These are phyloP conservation scores for Drosophila kurseongensis DNA, from an alignment of 1,140 invertebrate species.

Conservation along the genomic window DNA sequence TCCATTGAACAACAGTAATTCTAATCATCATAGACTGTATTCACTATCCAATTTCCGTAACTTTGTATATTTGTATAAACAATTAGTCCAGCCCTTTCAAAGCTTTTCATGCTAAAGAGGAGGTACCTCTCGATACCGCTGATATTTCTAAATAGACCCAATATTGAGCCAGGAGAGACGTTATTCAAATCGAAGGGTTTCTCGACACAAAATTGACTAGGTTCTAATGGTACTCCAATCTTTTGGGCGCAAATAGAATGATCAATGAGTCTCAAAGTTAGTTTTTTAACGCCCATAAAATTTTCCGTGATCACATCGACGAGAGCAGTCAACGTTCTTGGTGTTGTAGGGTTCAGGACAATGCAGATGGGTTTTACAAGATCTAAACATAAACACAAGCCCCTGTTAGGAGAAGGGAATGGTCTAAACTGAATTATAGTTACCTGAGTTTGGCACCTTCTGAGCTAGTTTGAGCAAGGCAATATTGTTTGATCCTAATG, in stretches of 20 bases:
- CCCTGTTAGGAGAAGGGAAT: not conserved
- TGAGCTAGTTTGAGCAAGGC: not conserved
- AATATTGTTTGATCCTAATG: not conserved
- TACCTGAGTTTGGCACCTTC: not conserved
- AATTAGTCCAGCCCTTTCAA: not conserved
- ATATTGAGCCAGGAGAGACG: not conserved
- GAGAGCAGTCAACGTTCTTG: not conserved
- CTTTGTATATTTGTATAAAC: not conserved
- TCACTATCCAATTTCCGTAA: not conserved
- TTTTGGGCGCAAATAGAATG: not conserved
- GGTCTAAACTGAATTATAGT: not conserved
- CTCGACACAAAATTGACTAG: slow-evolving; percentile 1
- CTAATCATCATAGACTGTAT: not conserved
- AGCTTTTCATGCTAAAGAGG: not conserved
- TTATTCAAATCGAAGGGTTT: not conserved
- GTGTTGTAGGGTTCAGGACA: not conserved
- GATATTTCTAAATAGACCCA: not conserved
- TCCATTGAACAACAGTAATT: no score
- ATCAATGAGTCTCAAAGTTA: not conserved
- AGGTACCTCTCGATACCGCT: not conserved
- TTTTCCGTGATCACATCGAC: not conserved
- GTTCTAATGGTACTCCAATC: not conserved
- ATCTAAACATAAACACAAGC: not conserved
- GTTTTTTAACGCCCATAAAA: not conserved
- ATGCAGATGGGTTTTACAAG: slow-evolving; percentile 2